Evolutionary conservation across 2,113 vertebrate species (phyloP).

Genomic region (Eulacestoma nigropectus): DNA sequence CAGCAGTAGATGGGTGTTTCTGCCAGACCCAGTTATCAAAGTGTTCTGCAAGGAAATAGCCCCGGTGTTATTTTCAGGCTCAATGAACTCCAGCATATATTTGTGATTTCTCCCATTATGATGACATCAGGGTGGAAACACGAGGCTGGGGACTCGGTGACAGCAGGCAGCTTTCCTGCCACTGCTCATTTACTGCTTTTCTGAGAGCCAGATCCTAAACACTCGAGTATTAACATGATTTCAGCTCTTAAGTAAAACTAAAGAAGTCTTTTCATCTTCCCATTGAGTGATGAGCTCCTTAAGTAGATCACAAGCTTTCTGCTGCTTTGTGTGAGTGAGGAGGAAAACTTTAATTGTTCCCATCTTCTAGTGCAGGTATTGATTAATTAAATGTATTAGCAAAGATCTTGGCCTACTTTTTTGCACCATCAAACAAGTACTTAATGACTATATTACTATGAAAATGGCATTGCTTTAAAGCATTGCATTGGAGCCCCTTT

Average conservation of each 20-base stretch:
- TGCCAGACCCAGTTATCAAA: neutral
- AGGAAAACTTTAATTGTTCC: slow-evolving; percentile 46
- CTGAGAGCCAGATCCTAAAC: slow-evolving; percentile 7
- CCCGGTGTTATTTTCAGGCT: slow-evolving; percentile 27
- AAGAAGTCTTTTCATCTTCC: slow-evolving; percentile 56
- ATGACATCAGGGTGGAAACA: neutral
- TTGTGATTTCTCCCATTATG: neutral
- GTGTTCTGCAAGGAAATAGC: neutral
- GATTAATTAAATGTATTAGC: slow-evolving; percentile 60
- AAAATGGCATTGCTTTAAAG: slow-evolving; percentile 46
- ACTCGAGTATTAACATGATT: slow-evolving; percentile 31
- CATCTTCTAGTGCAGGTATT: slow-evolving; percentile 27
- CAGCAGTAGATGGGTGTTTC: neutral
- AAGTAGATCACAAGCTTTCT: slow-evolving; percentile 49
- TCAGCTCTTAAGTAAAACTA: slow-evolving; percentile 59
- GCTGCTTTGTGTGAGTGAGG: slow-evolving; percentile 29
- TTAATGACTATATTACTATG: slow-evolving; percentile 48
- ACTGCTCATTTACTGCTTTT: neutral
- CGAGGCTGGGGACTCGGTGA: neutral
- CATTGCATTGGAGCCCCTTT: slow-evolving; percentile 11
- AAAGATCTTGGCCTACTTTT: slow-evolving; percentile 56
- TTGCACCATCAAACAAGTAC: slow-evolving; percentile 55
- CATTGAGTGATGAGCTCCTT: slow-evolving; percentile 46
- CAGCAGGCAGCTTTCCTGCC: neutral
- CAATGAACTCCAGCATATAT: neutral